Evolutionary conservation across 2,797 vertebrate species (phyloP), one percentile per base, ranked within the genome.

Genomic region (Alosa sapidissima): DNA sequence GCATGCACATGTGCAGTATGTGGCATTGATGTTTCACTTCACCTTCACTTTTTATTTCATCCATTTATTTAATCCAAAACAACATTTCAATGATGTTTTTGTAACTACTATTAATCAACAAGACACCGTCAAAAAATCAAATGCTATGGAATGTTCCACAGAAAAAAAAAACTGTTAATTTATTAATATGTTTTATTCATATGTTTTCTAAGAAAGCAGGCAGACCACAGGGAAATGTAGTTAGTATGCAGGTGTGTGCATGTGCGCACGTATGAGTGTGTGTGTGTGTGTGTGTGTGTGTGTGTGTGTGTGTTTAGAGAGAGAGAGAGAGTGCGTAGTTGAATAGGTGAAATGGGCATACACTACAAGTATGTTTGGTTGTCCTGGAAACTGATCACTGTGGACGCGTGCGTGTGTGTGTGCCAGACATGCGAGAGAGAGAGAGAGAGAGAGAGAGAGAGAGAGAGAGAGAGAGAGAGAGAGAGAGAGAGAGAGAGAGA

Each of bases 161-260:
- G 58, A 62, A 6, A 21, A 21, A 62, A 62, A 62, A 0, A n/a
- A 21, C 19, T 2, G 21, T 62, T n/a, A n/a, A n/a, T n/a, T n/a
- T n/a, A n/a, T n/a, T n/a, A n/a, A n/a, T n/a, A n/a, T n/a, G n/a
- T n/a, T n/a, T n/a, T n/a, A n/a, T n/a, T n/a, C 95, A 95, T 93
- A 91, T 93, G 93, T 93, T 91, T 91, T 93, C 88, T 91, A 89
- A 91, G 87, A 92, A 87, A 90, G 84, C 87, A 91, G 89, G 91
- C 89, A 72, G 85, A 55, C 52, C 82, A 72, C 75, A 68, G 81
- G 85, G 82, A 16, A 45, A 75, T 33, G 11, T 36, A 7, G 4
- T 81, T 85, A 87, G 91, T 91, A 88, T 87, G 92, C 92, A 92
- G 92, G 93, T 90, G 78, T 84, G 14, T 75, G 36, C 16, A 11